Evolutionary conservation across 2,113 vertebrate genomes (phyloP).

Genomic region (Ceyx margarethae): DNA sequence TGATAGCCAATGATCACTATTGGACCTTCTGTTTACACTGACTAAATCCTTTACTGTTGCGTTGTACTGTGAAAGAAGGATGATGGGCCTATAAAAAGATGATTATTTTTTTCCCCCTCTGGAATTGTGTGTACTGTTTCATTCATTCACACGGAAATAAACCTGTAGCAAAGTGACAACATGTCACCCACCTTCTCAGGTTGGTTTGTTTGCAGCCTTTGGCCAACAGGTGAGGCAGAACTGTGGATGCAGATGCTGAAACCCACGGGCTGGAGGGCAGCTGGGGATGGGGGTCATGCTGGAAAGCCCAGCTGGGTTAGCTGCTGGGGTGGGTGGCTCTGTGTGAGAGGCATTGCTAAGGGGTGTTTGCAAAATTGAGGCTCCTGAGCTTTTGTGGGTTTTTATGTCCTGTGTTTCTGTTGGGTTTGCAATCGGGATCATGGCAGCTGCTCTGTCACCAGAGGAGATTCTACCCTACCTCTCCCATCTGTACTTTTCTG

Average conservation of each 20-base stretch:
- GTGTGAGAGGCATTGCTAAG: fast-evolving
- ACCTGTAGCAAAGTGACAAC: not conserved
- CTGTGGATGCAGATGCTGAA: not conserved
- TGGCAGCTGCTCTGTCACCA: not conserved
- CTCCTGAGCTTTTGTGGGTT: not conserved
- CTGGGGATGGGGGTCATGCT: not conserved
- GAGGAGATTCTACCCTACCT: not conserved
- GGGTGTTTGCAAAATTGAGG: not conserved
- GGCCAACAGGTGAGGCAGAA: not conserved
- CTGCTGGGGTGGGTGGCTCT: not conserved
- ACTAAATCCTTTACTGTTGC: conserved; percentile 64
- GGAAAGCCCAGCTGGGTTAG: not conserved
- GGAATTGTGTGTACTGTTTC: conserved; percentile 34
- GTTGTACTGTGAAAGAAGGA: conserved; percentile 54
- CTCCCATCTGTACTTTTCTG: not conserved
- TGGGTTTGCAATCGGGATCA: not conserved
- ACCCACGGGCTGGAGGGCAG: not conserved
- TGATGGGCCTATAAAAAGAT: conserved; percentile 39
- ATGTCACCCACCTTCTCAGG: not conserved
- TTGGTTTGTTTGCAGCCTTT: not conserved
- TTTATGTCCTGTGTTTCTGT: not conserved
- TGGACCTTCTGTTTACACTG: conserved; percentile 58
- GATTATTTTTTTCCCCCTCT: not conserved
- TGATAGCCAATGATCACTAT: conserved; percentile 63
- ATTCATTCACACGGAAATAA: conserved; percentile 44